A percentile compares a stretch with the other conserved stretches of the same genome.
phyloP scores from a whole-genome alignment of 2,113 vertebrate genomes.

The Sylvilagus bachmani region DNA sequence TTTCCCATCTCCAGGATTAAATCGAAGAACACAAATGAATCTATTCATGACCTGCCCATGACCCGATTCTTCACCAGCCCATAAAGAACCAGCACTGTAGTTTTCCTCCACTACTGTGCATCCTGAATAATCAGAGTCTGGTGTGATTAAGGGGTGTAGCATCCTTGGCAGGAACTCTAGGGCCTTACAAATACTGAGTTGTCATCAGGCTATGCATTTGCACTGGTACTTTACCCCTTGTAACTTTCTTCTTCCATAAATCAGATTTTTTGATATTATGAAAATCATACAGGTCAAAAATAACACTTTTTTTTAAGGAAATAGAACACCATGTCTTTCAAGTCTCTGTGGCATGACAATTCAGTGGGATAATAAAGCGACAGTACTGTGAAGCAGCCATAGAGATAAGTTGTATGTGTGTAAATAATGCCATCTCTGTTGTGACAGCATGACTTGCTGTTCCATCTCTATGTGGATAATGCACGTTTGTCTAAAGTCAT shows the following conservation, averaged over 20 bases:
- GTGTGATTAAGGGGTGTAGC: not conserved
- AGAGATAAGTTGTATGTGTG: not conserved
- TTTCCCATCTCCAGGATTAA: slow-evolving; percentile 18
- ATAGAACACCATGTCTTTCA: not conserved
- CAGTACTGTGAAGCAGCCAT: not conserved
- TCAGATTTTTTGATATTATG: not conserved
- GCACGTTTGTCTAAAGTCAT: not conserved
- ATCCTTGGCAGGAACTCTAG: not conserved
- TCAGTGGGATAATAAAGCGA: not conserved
- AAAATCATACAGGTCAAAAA: not conserved
- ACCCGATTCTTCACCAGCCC: not conserved
- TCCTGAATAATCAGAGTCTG: not conserved
- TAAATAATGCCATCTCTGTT: not conserved
- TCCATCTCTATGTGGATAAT: not conserved
- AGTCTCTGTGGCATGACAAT: not conserved
- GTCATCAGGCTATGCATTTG: not conserved
- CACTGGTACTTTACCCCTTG: not conserved
- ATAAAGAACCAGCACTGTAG: not conserved
- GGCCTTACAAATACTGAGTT: not conserved
- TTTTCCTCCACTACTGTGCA: not conserved
- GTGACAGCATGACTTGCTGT: not conserved
- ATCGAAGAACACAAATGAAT: slow-evolving; percentile 10
- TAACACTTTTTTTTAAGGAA: too few relatives aligned
- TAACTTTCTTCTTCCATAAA: not conserved
- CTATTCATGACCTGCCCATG: not conserved